Percentiles rank a stretch among this genome's conserved stretches.
These are phyloP conservation scores for Pachymerium ferrugineum DNA, from an alignment of 2,888 invertebrate species.

Conservation along the genomic window DNA sequence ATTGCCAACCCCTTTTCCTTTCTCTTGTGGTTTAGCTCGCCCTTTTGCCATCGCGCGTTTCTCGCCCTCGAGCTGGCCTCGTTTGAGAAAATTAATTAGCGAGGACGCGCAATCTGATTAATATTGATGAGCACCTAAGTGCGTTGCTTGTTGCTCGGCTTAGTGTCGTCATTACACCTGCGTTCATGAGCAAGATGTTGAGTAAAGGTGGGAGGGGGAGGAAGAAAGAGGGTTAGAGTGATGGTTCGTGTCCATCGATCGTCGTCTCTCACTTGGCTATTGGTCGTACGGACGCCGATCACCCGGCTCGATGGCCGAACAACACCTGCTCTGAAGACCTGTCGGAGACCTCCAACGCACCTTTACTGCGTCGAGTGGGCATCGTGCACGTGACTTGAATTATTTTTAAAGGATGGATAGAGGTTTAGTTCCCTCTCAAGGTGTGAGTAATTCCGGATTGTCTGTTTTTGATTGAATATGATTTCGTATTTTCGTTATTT, in stretches of 20 bases:
- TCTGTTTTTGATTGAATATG: no score
- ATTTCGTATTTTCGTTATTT: no score
- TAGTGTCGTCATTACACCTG: conserved; percentile 23
- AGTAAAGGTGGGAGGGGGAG: neutral
- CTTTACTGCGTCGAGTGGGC: conserved; percentile 28
- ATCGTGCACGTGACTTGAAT: conserved; percentile 3
- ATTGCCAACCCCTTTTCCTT: neutral
- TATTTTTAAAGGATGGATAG: neutral
- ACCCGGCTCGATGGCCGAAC: conserved; percentile 20
- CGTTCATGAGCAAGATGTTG: neutral
- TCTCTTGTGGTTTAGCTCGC: neutral
- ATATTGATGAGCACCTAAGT: conserved; percentile 28
- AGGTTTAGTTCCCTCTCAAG: neutral
- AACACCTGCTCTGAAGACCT: conserved; percentile 24
- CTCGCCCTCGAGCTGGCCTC: neutral
- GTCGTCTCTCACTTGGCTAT: neutral
- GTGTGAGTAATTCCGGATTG: neutral
- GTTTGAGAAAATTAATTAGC: neutral
- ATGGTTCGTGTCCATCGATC: conserved; percentile 29
- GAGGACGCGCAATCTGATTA: conserved; percentile 27
- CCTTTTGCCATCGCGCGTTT: neutral
- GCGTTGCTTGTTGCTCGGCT: conserved; percentile 20
- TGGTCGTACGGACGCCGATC: conserved; percentile 28
- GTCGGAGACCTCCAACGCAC: conserved; percentile 23
- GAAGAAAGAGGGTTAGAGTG: neutral